Evolutionary conservation across 2,113 vertebrate species (phyloP), one percentile per base, ranked within the genome.

Genomic region (Nycticryphes semicollaris): DNA sequence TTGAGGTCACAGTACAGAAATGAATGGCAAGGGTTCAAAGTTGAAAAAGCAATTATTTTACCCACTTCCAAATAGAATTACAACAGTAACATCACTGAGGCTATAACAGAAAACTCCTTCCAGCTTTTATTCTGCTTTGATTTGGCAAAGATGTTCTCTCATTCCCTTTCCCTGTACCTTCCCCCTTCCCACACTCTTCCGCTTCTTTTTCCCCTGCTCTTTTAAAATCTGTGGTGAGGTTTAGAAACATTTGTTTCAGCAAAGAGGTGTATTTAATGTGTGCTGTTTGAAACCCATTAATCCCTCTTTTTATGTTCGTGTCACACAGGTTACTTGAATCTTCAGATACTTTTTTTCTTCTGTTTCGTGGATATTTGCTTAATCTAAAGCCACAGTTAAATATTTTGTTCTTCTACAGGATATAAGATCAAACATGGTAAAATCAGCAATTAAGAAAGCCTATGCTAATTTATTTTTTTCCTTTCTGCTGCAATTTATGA

Each of bases 21-120:
- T 57, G 16, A 70, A 80, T 84, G 84, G 66, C 87, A 77, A 87
- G 50, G 37, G 82, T 93, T 96, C 90, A 87, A 90, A 95, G 92
- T 90, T 97, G 67, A 91, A 95, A 96, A 95, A 84, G 64, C 37
- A 95, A 87, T 94, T 94, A 94, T 87, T 63, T 93, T 90, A 68
- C 54, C 47, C 72, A 86, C 48, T 93, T 94, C 63, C 66, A 93
- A 95, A 89, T 47, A 81, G 66, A 94, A 94, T 51, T 92, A 43
- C 72, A 81, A 75, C 53, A 68, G 56, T 35, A 92, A 64, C 12
- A 19, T 90, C 79, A 73, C 51, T 43, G 81, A 88, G 35, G 37
- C 33, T 95, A 11, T 63, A 70, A 81, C 12, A 94, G 45, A 94
- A 89, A 96, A 62, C 7, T 62, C 41, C 47, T 92, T 94, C 45